Evolutionary conservation across 2,797 vertebrate genomes (phyloP), one percentile per base, ranked within the genome.

Genomic region (Eutrigla gurnardus): DNA sequence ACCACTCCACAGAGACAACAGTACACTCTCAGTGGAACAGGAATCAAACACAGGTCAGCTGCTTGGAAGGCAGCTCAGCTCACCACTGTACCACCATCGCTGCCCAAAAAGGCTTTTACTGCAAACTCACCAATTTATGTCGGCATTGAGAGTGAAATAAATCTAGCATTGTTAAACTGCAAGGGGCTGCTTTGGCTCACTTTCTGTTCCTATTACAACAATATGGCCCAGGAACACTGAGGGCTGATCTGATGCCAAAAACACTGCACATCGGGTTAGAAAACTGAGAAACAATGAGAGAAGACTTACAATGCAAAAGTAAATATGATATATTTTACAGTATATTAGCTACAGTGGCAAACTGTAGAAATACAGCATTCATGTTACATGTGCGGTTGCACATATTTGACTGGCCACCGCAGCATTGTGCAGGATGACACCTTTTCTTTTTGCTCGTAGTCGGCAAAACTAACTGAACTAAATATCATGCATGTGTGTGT

Each of bases 21-120:
- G 46, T 47, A 47, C n/a, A n/a, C 46, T 25, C 8, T 50, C n/a
- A 50, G 17, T 50, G 47, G 47, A 50, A 25, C 25, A 25, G 9
- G 15, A 46, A 46, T 17, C 15, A 49, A n/a, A 18, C 7, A 15
- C 81, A 69, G 88, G 73, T 92, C 80, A 87, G 85, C 87, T 91
- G 87, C 87, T 91, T 87, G 86, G 86, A 77, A 91, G 84, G 83
- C 83, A 89, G 83, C 83, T 88, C 80, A 89, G 80, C 81, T 88
- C 6, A 84, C 85, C 86, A 80, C 82, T 82, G 86, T 81, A 81
- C 83, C 79, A 86, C 84, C 74, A 87, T 73, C 55, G 59, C 54
- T 42, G 5, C 5, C 8, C 18, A 45, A 32, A 60, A 25, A 43
- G 25, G 50, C 39, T 32, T 42, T 43, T 0, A 18, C 39, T 3